Base-by-base conservation (phyloP, 2,797 vertebrate genomes). In the Sebastes iracundus region DNA sequence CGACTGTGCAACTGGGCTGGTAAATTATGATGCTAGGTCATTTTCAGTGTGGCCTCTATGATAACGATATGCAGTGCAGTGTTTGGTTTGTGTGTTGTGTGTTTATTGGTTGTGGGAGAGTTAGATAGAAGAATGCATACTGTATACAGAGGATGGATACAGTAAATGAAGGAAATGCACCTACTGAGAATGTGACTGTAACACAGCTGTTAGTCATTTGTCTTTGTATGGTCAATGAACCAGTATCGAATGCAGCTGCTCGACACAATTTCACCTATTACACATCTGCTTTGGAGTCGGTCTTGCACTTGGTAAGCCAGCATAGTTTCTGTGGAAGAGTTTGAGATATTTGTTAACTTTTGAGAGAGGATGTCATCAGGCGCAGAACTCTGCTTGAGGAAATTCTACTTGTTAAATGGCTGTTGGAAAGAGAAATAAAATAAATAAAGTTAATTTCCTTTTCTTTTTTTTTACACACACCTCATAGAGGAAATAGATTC, bases 161-260 rank as follows among this genome's bases (percentile, higher is more conserved):
- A 75, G 71, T 42, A 65, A 60, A 58, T 64, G 42, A 80, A 88
- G 82, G 49, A 78, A 79, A 76, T 70, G 84, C 90, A 88, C 83
- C 89, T 94, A 90, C 73, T 88, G 67, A 88, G 92, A 89, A 91
- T 88, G 88, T 76, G 84, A 92, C 82, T 87, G 92, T 94, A 86
- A 96, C 93, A 90, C 97, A 98, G 95, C 95, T 98, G 97, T 92
- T 96, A 84, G 88, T 91, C 93, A 96, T 98, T 97, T 96, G 94
- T 98, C 97, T 97, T 96, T 79, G 70, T 95, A 91, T 90, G 92
- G 89, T 93, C 92, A 80, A 93, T 95, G 93, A 95, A 91, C 89
- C 94, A 93, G 93, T 91, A 92, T 94, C 90, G 87, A 94, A 91
- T 78, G 90, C 95, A 96, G 96, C 94, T 96, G 95, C 93, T 96